Conservation (phyloP, 2,113 vertebrate species). For the Ameiurus melas region DNA sequence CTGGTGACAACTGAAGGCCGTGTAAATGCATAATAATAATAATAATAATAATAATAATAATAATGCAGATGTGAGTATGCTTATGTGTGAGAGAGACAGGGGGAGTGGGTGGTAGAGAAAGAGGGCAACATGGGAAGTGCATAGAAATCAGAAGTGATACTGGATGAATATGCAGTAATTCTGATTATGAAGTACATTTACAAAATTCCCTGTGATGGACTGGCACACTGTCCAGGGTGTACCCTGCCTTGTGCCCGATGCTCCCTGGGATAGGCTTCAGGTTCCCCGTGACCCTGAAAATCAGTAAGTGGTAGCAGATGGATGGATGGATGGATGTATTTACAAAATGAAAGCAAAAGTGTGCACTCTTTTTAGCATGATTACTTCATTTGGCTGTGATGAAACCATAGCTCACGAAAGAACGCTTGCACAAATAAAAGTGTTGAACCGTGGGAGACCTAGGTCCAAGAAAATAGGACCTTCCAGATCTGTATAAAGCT, state of each 20-base stretch:
- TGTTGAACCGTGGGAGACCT: background rate
- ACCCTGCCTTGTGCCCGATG: too few species aligned
- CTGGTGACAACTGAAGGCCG: background rate
- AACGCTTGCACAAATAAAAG: slow-evolving; percentile 3
- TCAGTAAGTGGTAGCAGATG: too few species aligned
- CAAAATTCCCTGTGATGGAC: background rate
- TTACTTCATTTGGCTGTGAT: slow-evolving; percentile 10
- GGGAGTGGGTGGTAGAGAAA: background rate
- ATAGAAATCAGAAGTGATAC: background rate
- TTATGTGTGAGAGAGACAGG: background rate
- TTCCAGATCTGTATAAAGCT: background rate
- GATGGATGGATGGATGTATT: too few species aligned
- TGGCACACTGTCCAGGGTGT: too few species aligned
- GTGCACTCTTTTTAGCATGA: slow-evolving; percentile 14
- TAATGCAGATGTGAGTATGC: background rate
- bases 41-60: background rate
- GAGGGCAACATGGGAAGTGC: background rate
- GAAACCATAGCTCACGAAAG: slow-evolving; percentile 7
- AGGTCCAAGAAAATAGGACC: background rate
- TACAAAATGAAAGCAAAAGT: slow-evolving; percentile 10
- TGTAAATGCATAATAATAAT: background rate
- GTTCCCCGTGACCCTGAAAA: too few species aligned
- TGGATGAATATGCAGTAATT: slow-evolving; percentile 21
- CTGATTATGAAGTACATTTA: slow-evolving; percentile 14
- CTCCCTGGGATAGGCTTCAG: too few species aligned